Evolutionary conservation across 2,113 vertebrate genomes (phyloP).

Genomic region (Galeopterus variegatus): DNA sequence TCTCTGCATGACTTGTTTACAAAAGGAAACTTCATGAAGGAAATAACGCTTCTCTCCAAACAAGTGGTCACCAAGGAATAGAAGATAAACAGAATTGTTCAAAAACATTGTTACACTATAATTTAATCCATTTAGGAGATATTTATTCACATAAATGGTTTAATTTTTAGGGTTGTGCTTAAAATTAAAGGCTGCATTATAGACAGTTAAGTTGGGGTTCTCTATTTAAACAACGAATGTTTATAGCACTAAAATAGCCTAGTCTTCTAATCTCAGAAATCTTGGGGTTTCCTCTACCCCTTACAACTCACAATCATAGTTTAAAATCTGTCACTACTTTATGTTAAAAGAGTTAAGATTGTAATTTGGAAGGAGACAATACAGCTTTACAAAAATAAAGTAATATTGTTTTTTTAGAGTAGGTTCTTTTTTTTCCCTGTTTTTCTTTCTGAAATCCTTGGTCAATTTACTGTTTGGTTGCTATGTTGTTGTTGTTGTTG

Average conservation of each 20-base stretch:
- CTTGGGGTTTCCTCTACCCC: not conserved
- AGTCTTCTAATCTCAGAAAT: not conserved
- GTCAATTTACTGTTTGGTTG: not conserved
- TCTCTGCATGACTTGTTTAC: not conserved
- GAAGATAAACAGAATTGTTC: not conserved
- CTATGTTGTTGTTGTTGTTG: not conserved
- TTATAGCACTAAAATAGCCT: not conserved
- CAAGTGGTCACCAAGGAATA: not conserved
- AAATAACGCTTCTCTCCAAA: constrained; percentile 19
- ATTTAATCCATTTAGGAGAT: constrained; percentile 23
- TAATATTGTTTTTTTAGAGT: not conserved
- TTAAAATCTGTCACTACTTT: constrained; percentile 47
- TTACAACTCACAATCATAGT: not conserved
- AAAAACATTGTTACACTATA: not conserved
- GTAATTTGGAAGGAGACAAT: not conserved
- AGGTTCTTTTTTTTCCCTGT: not conserved
- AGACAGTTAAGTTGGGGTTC: not conserved
- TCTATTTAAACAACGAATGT: not conserved
- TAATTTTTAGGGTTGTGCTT: not conserved
- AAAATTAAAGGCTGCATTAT: not conserved
- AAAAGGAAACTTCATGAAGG: constrained; percentile 39
- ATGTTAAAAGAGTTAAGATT: not conserved
- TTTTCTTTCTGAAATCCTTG: constrained; percentile 60
- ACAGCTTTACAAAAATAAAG: not conserved
- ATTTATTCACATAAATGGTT: not conserved